phyloP scores from a whole-genome alignment of 2,888 invertebrate species.

The Gnatocerus cornutus region DNA sequence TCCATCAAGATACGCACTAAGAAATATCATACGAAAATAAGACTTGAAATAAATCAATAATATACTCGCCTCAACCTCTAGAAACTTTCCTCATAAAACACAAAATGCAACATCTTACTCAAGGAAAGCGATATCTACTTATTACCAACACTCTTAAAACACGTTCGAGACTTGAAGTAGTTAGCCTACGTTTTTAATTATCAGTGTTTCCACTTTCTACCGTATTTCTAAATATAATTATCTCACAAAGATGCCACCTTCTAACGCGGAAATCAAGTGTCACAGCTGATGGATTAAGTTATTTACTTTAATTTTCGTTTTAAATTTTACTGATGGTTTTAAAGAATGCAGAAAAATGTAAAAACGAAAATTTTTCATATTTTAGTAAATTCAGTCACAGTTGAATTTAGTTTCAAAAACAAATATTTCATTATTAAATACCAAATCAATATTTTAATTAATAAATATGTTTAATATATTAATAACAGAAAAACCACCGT shows the following conservation, averaged over 20 bases:
- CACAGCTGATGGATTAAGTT: slow-evolving; percentile 28
- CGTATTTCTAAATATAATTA: slow-evolving; percentile 11
- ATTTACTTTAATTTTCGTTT: slow-evolving; percentile 14
- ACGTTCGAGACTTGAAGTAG: not conserved
- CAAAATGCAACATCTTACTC: not conserved
- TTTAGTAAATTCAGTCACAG: too few species aligned
- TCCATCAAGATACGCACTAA: too few species aligned
- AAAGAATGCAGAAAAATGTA: slow-evolving; percentile 6
- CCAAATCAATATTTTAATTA: too few species aligned
- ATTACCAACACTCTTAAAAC: not conserved
- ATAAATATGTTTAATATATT: too few species aligned
- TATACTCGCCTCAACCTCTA: not conserved
- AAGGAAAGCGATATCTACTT: not conserved
- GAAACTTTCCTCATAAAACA: slow-evolving; percentile 9
- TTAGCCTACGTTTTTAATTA: slow-evolving; percentile 5
- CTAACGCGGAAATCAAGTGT: slow-evolving; percentile 16
- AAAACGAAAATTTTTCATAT: not conserved
- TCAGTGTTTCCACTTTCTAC: not conserved
- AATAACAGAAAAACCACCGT: too few species aligned
- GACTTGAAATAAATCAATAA: slow-evolving; percentile 10
- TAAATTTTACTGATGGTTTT: slow-evolving; percentile 3
- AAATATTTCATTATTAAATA: too few species aligned
- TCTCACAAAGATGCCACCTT: slow-evolving; percentile 8
- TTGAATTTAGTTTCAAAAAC: too few species aligned
- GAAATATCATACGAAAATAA: not conserved